Evolutionary conservation across 2,797 vertebrate species (phyloP).

Genomic region (Pitangus sulphuratus): DNA sequence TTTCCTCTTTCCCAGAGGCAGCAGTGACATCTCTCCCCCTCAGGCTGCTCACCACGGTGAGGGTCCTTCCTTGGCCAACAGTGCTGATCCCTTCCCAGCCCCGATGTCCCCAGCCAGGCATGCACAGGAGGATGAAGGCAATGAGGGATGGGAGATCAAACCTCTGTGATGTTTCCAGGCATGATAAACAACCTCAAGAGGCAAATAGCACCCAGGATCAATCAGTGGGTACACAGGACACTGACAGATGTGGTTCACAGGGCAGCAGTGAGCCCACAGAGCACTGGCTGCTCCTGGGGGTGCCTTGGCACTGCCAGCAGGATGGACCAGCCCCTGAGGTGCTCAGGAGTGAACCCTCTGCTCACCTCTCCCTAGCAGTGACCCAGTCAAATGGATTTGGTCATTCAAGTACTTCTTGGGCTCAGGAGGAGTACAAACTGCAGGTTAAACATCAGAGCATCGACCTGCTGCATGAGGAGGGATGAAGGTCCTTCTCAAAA

Average conservation of each 20-base stretch:
- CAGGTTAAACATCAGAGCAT: not conserved
- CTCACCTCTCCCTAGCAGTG: rapidly evolving
- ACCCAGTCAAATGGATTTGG: not conserved
- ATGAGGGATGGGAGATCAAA: not conserved
- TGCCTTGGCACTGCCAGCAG: rapidly evolving
- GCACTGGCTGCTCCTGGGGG: not conserved
- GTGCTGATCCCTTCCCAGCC: rapidly evolving
- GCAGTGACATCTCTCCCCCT: not conserved
- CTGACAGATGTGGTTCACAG: rapidly evolving
- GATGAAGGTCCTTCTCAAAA: not conserved
- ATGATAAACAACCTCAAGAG: not conserved
- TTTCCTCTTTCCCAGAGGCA: not conserved
- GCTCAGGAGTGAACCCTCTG: not conserved
- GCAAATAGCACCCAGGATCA: rapidly evolving
- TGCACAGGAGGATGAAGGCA: rapidly evolving
- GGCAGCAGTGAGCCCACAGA: rapidly evolving
- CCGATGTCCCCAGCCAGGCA: rapidly evolving
- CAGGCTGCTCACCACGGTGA: no score
- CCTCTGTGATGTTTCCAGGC: rapidly evolving
- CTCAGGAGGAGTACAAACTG: not conserved
- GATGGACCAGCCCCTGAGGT: not conserved
- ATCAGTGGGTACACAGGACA: rapidly evolving
- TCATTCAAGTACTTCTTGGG: not conserved
- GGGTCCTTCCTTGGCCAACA: not conserved
- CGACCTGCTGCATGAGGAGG: not conserved